Evolutionary conservation across 2,888 invertebrate species (phyloP).

Genomic region (Clunio marinus): DNA sequence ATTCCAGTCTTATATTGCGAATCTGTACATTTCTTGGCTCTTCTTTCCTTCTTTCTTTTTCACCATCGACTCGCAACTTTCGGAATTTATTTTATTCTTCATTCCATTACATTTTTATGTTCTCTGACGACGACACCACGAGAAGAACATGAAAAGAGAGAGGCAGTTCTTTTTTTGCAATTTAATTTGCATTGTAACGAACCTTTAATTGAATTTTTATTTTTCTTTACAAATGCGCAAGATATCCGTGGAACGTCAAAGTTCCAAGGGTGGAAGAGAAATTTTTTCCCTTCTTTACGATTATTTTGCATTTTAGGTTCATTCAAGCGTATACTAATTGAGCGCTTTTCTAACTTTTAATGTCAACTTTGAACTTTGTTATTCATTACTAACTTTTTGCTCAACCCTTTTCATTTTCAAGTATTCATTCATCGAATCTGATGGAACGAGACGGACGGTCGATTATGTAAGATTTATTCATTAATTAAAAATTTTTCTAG

Average conservation of each 20-base stretch:
- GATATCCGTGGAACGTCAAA: background rate
- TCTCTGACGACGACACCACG: background rate
- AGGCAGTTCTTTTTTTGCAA: too few species aligned
- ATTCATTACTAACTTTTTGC: background rate
- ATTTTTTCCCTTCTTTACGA: too few species aligned
- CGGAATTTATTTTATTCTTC: background rate
- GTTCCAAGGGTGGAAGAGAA: too few species aligned
- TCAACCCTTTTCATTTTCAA: too few species aligned
- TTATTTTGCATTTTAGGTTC: background rate
- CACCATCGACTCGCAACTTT: constrained; percentile 2
- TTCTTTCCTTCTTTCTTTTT: constrained; percentile 5
- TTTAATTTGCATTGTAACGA: constrained; percentile 32
- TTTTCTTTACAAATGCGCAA: background rate
- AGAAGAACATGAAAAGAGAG: background rate
- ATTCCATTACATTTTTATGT: background rate
- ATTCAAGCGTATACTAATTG: background rate
- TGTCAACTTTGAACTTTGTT: background rate
- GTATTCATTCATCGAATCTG: constrained; percentile 28
- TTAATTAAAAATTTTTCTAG: background rate
- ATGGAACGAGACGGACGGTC: constrained; percentile 22
- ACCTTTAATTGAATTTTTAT: constrained; percentile 29
- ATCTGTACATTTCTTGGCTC: background rate
- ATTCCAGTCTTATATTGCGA: constrained; percentile 19
- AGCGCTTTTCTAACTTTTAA: background rate
- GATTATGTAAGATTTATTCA: constrained; percentile 39